Evolutionary conservation across 2,888 invertebrate genomes (phyloP), one percentile per base, ranked within the genome.

Genomic region (Tanypteryx hageni): DNA sequence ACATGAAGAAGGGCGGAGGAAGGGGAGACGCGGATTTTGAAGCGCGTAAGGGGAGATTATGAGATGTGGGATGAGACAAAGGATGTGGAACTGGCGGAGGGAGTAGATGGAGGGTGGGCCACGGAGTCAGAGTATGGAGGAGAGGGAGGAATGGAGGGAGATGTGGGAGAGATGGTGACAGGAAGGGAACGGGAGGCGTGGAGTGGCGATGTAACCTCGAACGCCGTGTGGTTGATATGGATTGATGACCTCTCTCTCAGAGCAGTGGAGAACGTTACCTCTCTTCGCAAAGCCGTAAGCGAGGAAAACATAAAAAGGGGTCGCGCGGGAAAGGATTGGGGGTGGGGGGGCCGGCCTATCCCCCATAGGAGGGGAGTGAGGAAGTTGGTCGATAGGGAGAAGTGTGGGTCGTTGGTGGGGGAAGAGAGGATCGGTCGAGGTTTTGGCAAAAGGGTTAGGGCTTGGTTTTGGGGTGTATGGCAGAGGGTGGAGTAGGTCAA

Each of bases 171-270:
- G 18, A n/a, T 10, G 76, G 27, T 16, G 76, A 27, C 14, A 44
- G n/a, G 7, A 11, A 31, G 31, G 14, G 82, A 31, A 44, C 31
- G n/a, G 13, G 44, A 44, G 82, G 31, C 8, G 82, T 16, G 11
- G 31, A 82, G 18, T 14, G 11, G 31, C 82, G 82, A 82, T 44
- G 82, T 82, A 82, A n/a, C 82, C 22, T 27, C 14, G 18, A 11
- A 18, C 11, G 18, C 76, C 18, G 82, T 82, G 82, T 31, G 82
- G 82, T 82, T 82, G 82, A 82, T 82, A 82, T 82, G 82, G 82
- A 82, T 82, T 82, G 82, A 82, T 82, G 82, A 82, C 82, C 44
- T n/a, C 11, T 27, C 76, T 76, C 27, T n/a, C 76, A n/a, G 64
- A 64, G 64, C 18, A 82, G 82, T 27, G 31, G 27, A 4, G 31